Evolutionary conservation across 2,888 invertebrate species (phyloP), one percentile per base, ranked within the genome.

Genomic region (Steinernema hermaphroditum): DNA sequence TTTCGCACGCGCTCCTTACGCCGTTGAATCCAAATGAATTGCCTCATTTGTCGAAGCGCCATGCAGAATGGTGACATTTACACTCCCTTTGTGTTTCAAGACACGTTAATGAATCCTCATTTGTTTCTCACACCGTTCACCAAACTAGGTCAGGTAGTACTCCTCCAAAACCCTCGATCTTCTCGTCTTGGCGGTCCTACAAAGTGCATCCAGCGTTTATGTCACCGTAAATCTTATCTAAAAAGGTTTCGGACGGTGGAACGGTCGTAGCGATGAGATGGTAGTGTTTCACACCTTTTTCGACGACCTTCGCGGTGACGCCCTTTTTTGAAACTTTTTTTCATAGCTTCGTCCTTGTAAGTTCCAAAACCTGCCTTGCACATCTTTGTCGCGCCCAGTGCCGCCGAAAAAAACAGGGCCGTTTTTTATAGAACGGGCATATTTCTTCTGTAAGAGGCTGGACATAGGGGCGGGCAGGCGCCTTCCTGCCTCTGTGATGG

Each of bases 181-280:
- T 41, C 43, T 41, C 43, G 8, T n/a, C 9, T 16, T 41, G 43
- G 43, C 43, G 43, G 43, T 41, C 43, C 43, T 12, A 41, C 43
- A 41, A 41, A 41, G 43, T 16, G 16, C 9, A 41, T 41, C 43
- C 16, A 8, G n/a, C 16, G 8, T 41, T 41, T 41, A 41, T 41
- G 43, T 16, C 9, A 46, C 22, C 46, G n/a, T 46, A 46, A 46
- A 46, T 46, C 46, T 46, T 46, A 46, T 46, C 46, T 46, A 46
- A 46, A 19, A 46, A 46, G 46, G 16, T 46, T 46, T 46, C 46
- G 46, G n/a, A 46, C 22, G n/a, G 37, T 37, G n/a, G 46, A 46
- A 46, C 22, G 9, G 46, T 41, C 46, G n/a, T 4, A 46, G 46
- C 46, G 46, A 46, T 16, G 46, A 46, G 4, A 46, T 46, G 22